Evolutionary conservation across 2,888 invertebrate genomes (phyloP).

Genomic region (Amphipyra tragopoginis): DNA sequence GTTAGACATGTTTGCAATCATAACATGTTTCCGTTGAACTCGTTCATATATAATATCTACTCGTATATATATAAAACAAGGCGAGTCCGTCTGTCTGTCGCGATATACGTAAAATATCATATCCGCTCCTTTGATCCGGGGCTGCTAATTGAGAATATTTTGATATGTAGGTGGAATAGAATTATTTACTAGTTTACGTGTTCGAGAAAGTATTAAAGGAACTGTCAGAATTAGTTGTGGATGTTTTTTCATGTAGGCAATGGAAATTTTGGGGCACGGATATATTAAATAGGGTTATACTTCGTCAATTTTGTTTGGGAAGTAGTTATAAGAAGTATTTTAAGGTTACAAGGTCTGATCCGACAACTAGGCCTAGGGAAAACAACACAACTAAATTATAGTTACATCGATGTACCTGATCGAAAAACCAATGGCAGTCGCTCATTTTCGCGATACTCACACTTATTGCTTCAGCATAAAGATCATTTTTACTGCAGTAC

Average conservation of each 20-base stretch:
- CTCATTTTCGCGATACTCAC: no score
- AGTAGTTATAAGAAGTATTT: conserved; percentile 17
- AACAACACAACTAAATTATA: no score
- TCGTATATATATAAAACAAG: conserved; percentile 32
- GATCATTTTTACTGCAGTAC: no score
- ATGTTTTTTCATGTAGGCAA: conserved; percentile 16
- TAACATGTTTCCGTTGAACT: conserved; percentile 36
- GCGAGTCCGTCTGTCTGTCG: conserved; percentile 41
- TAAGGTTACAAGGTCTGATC: not conserved
- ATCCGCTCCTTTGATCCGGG: conserved; percentile 59
- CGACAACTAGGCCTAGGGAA: no score
- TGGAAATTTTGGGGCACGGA: conserved; percentile 17
- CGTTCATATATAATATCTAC: conserved; percentile 18
- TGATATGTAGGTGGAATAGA: conserved; percentile 44
- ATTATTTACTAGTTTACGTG: conserved; percentile 49
- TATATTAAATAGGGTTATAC: conserved; percentile 6
- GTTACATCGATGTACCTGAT: no score
- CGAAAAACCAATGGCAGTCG: no score
- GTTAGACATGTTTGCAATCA: conserved; percentile 32
- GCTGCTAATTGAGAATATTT: conserved; percentile 53
- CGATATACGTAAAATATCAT: conserved; percentile 59
- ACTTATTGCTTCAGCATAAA: no score
- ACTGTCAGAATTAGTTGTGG: conserved; percentile 33
- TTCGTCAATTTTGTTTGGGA: conserved; percentile 6
- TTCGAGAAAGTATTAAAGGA: conserved; percentile 41